These are phyloP conservation scores for Dermatophagoides farinae DNA, from an alignment of 1,140 invertebrate species.

Conservation along the genomic window DNA sequence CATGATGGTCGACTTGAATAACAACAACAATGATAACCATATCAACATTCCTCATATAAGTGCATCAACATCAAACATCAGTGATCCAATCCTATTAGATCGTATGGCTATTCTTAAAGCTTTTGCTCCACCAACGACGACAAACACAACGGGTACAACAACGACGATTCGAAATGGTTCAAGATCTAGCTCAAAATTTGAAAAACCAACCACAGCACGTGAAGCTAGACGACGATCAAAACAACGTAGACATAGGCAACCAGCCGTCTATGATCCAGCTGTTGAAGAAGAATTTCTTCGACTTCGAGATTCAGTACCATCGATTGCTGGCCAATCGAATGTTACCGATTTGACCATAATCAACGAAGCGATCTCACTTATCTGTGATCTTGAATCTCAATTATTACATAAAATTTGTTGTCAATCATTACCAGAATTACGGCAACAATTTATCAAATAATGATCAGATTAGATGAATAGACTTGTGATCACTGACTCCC, in stretches of 20 bases:
- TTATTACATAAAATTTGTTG: background rate
- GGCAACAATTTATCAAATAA: background rate
- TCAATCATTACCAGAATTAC: background rate
- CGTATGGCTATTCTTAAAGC: constrained; percentile 3
- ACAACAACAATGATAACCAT: background rate
- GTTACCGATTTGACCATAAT: constrained; percentile 11
- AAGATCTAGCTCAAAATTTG: background rate
- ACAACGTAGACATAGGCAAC: background rate
- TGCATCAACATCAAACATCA: background rate
- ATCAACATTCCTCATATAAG: background rate
- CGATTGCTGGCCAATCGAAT: constrained; percentile 3
- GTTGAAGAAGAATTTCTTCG: constrained; percentile 18
- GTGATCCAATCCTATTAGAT: background rate
- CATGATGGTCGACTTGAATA: background rate
- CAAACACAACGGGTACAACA: background rate
- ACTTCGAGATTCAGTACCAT: constrained; percentile 6
- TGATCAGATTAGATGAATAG: no score
- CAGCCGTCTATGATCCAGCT: background rate
- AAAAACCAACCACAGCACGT: background rate
- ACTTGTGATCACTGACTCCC: no score
- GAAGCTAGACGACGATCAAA: background rate
- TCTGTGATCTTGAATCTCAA: constrained; percentile 6
- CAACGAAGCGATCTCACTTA: constrained; percentile 7
- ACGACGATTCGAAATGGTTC: background rate
- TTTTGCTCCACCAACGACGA: background rate